A percentile compares a stretch with the other conserved stretches of the same genome.
Conservation (phyloP, 2,113 vertebrate species). For the Actenoides lindsayi region DNA sequence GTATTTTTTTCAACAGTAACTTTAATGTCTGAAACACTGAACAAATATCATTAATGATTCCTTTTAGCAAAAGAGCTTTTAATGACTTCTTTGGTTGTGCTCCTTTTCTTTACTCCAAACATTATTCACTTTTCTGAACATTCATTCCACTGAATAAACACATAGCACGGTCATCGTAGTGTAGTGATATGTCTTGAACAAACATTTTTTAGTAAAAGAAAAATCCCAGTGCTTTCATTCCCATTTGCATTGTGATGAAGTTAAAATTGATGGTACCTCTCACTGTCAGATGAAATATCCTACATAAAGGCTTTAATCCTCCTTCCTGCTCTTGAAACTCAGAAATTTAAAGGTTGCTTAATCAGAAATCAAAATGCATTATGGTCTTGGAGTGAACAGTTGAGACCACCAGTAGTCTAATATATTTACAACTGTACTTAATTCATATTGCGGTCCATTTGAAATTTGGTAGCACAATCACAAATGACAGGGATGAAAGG, state of each 20-base stretch:
- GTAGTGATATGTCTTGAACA: background rate
- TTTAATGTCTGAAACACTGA: background rate
- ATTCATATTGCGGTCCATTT: background rate
- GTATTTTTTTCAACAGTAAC: background rate
- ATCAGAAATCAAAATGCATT: background rate
- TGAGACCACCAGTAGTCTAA: background rate
- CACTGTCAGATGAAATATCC: background rate
- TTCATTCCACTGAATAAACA: background rate
- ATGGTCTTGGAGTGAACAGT: rapidly evolving
- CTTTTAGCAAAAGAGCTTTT: background rate
- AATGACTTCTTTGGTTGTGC: background rate
- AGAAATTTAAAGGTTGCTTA: background rate
- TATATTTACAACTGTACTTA: background rate
- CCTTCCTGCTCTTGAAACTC: background rate
- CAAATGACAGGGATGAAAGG: background rate
- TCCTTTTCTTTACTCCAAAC: background rate
- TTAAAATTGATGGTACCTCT: background rate
- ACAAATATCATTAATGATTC: background rate
- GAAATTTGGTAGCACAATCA: background rate
- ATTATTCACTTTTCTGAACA: background rate
- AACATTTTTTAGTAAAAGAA: background rate
- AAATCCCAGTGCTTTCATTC: background rate
- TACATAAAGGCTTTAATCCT: background rate
- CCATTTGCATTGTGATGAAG: background rate
- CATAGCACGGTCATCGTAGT: background rate